Percentiles rank a stretch among this genome's conserved stretches.
These are phyloP conservation scores for Hirtodrosophila cameraria DNA, from an alignment of 2,888 invertebrate genomes.

Conservation along the genomic window DNA sequence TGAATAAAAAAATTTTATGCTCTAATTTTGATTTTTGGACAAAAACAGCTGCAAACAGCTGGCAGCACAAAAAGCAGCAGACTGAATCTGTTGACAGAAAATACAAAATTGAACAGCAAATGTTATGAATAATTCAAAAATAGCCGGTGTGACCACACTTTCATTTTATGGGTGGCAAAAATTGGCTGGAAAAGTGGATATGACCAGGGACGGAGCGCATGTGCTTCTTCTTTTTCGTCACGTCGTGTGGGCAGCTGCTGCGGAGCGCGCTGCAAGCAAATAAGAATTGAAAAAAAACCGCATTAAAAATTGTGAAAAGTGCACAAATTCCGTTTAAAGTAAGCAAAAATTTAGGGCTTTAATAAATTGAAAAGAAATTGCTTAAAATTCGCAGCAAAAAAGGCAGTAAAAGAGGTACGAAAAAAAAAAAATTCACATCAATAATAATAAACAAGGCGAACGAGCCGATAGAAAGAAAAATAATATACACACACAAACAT, in stretches of 20 bases:
- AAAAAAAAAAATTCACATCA: constrained; percentile 29
- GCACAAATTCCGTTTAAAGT: constrained; percentile 52
- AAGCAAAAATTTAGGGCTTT: constrained; percentile 38
- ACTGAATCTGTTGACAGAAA: too few relatives aligned
- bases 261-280: constrained; percentile 71
- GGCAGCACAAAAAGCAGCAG: too few relatives aligned
- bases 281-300: constrained; percentile 69
- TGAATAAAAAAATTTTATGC: too few relatives aligned
- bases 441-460: constrained; percentile 74
- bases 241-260: constrained; percentile 60
- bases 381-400: constrained; percentile 20
- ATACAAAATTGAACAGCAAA: too few relatives aligned
- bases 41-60: too few relatives aligned
- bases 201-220: constrained; percentile 25
- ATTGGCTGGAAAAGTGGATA: constrained; percentile 8
- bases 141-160: constrained; percentile 44
- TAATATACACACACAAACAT: constrained; percentile 75
- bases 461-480: constrained; percentile 72
- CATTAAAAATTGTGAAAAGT: constrained; percentile 64
- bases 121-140: too few relatives aligned
- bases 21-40: too few relatives aligned
- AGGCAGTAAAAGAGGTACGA: constrained; percentile 59
- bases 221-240: constrained; percentile 43
- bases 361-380: constrained; percentile 19
- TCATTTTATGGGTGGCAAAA: neutral